Evolutionary conservation across 92 coral and sea anemone species (phyloP), one percentile per base, ranked within the genome.

Genomic region (Hydrozoanthus gracilis): DNA sequence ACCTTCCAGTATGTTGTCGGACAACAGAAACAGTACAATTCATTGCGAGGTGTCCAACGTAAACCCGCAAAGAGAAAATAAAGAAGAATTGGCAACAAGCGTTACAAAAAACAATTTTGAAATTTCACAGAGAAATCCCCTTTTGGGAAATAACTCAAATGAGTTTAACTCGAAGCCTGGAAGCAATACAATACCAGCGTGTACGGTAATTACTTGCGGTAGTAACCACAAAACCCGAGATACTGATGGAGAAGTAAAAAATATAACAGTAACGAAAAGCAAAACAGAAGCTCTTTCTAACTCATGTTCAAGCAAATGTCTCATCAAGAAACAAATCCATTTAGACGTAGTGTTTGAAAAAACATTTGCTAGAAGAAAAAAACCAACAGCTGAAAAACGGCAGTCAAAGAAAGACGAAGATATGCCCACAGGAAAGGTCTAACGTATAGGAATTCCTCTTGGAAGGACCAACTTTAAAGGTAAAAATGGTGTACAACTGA

Each of bases 271-370:
- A 58, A 58, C 18, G 7, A 77, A 77, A 44, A 5, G 16, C 6
- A 6, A 16, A 14, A 77, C 14, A 27, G 66, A 48, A 11, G 3
- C 35, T 76, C 18, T 44, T 51, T 27, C 27, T 20, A 44, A 15
- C 12, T 51, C 66, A 1, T 44, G 45, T 39, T 15, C 20, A 27
- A 44, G 20, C 15, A 15, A 50, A 55, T 20, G 9, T 17, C 6
- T 15, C 8, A 20, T 12, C 12, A 76, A 76, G 20, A 27, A 27
- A 51, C 67, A 77, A 35, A 55, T 77, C 17, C 35, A 77, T 60
- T 50, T 77, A 13, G 82, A 77, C 69, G 69, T 55, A 45, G 67
- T 77, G 49, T 77, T 77, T 13, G 82, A 77, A 50, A 77, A 16
- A 52, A 68, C 82, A 35, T 77, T 77, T 44, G 82, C 69, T 1